Conservation (phyloP, 2,113 vertebrate species). For the Vulpes ferrilata region DNA sequence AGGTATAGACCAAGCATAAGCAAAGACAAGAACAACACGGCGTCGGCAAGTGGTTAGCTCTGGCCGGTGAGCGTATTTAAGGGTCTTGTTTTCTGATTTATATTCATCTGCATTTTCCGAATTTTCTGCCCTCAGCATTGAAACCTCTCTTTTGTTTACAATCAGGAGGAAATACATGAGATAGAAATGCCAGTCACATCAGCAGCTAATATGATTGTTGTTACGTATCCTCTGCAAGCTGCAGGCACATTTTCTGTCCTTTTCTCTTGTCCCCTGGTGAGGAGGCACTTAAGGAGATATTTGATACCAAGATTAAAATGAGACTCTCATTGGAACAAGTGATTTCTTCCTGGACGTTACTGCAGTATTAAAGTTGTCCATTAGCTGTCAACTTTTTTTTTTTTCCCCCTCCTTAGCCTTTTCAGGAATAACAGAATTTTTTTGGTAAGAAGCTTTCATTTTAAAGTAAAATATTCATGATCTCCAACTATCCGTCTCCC, state of each 20-base stretch:
- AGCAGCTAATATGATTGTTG: constrained; percentile 46
- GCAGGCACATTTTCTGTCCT: constrained; percentile 38
- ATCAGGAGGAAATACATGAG: constrained; percentile 10
- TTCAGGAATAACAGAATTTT: constrained; percentile 69
- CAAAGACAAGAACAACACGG: neutral
- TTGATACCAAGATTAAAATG: constrained; percentile 77
- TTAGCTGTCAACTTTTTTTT: constrained; percentile 70
- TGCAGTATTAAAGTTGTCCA: constrained; percentile 78
- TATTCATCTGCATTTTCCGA: constrained; percentile 48
- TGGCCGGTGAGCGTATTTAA: neutral
- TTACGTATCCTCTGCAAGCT: constrained; percentile 31
- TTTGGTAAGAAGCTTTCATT: constrained; percentile 61
- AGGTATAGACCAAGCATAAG: neutral
- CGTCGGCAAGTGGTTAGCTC: neutral
- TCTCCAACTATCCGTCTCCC: constrained; percentile 54
- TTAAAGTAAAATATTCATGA: constrained; percentile 81
- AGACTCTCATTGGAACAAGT: constrained; percentile 74
- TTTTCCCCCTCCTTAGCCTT: constrained; percentile 7
- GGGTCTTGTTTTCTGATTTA: constrained; percentile 22
- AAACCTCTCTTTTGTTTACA: neutral
- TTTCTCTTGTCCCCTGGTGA: constrained; percentile 67
- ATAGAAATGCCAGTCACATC: constrained; percentile 53
- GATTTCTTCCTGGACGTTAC: constrained; percentile 76
- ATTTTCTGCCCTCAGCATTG: constrained; percentile 25
- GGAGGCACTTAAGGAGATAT: constrained; percentile 68